A percentile compares a stretch with the other conserved stretches of the same genome.
These are phyloP conservation scores for Aricia artaxerxes DNA, from an alignment of 2,888 invertebrate genomes.

Conservation along the genomic window DNA sequence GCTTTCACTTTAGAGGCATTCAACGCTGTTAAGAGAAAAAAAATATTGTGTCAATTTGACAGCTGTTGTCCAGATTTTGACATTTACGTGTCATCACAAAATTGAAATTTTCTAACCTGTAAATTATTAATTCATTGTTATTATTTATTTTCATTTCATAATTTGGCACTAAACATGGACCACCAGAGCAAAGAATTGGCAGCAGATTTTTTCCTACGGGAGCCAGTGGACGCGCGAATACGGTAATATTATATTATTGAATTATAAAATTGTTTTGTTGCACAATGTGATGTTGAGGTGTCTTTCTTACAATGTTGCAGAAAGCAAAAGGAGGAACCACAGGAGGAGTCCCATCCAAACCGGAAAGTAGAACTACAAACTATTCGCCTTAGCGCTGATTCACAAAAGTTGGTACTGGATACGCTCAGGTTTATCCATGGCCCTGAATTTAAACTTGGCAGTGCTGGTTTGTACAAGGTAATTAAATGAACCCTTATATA, in stretches of 20 bases:
- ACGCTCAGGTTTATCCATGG: constrained; percentile 88
- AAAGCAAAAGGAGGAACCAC: constrained; percentile 67
- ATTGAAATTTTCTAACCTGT: constrained; percentile 2
- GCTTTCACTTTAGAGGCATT: too few species aligned
- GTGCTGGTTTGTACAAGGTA: constrained; percentile 80
- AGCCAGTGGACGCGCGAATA: constrained; percentile 82
- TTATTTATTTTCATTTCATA: constrained; percentile 28
- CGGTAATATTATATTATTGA: constrained; percentile 57
- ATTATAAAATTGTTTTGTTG: constrained; percentile 37
- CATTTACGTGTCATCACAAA: constrained; percentile 18
- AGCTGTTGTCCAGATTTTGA: not conserved
- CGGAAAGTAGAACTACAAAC: constrained; percentile 89
- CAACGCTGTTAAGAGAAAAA: not conserved
- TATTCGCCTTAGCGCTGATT: constrained; percentile 83
- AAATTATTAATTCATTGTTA: not conserved
- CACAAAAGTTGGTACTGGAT: constrained; percentile 87
- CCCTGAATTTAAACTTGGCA: constrained; percentile 81
- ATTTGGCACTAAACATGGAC: constrained; percentile 68
- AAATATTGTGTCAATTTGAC: not conserved
- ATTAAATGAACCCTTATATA: not conserved
- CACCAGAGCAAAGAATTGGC: constrained; percentile 79
- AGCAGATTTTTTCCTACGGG: constrained; percentile 83
- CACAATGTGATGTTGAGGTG: constrained; percentile 41
- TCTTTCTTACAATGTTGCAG: constrained; percentile 47
- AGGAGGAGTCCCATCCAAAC: constrained; percentile 71